These are phyloP conservation scores for Cynoglossus semilaevis DNA, from an alignment of 2,113 vertebrate genomes.

Conservation along the genomic window DNA sequence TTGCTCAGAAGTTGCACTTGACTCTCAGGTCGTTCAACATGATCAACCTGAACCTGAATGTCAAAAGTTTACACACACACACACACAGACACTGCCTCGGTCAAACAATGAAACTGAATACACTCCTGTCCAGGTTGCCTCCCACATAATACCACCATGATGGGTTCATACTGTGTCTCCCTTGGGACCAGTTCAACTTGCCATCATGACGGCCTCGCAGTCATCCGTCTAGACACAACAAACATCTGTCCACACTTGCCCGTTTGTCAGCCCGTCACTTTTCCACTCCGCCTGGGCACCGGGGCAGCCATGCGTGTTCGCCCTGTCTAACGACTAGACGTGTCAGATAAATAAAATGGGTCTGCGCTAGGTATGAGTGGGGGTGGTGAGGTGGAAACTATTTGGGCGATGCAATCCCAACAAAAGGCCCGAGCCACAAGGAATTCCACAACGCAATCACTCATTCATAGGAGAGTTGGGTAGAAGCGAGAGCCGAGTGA, in stretches of 20 bases:
- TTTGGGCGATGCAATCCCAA: slow-evolving; percentile 67
- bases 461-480: slow-evolving; percentile 51
- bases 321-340: slow-evolving; percentile 46
- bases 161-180: slow-evolving; percentile 49
- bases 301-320: slow-evolving; percentile 51
- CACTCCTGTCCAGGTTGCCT: slow-evolving; percentile 11
- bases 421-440: slow-evolving; percentile 65
- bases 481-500: slow-evolving; percentile 16
- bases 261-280: slow-evolving; percentile 51
- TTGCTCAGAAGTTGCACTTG: no score
- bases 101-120: neutral
- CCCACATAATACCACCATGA: slow-evolving; percentile 49
- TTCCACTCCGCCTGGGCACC: slow-evolving; percentile 50
- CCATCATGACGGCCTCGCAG: slow-evolving; percentile 40
- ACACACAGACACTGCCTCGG: neutral
- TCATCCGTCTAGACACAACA: slow-evolving; percentile 69
- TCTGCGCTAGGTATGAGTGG: slow-evolving; percentile 4
- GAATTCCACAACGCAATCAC: slow-evolving; percentile 69
- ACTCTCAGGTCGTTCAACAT: no score
- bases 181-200: slow-evolving; percentile 44
- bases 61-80: no score
- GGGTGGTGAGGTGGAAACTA: slow-evolving; percentile 59
- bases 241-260: slow-evolving; percentile 58
- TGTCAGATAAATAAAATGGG: slow-evolving; percentile 63
- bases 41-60: no score